Evolutionary conservation across 2,797 vertebrate species (phyloP).

Genomic region (Monodelphis domestica): DNA sequence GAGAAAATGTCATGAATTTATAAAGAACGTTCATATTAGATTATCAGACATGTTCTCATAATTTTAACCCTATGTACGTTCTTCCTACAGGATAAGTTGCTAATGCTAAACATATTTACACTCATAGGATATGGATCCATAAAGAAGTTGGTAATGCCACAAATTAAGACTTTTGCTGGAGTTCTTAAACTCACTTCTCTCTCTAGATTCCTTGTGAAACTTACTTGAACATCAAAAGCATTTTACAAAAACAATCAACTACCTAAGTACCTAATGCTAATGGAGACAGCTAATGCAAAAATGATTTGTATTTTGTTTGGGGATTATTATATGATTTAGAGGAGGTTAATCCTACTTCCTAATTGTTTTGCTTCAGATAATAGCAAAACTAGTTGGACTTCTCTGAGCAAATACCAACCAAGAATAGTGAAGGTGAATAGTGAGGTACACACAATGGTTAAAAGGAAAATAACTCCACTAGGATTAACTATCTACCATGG

Average conservation of each 20-base stretch:
- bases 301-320: conserved; percentile 8
- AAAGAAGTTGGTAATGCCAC: neutral
- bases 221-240: neutral
- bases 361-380: conserved; percentile 6
- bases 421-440: neutral
- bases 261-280: neutral
- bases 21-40: neutral
- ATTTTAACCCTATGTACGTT: conserved; percentile 26
- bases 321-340: neutral
- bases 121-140: neutral
- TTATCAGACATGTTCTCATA: neutral
- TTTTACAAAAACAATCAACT: neutral
- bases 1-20: conserved; percentile 17
- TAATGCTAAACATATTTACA: neutral
- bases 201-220: neutral
- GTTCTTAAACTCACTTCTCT: conserved; percentile 18
- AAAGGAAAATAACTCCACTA: neutral
- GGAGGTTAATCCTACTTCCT: neutral
- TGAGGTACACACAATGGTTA: neutral
- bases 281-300: neutral
- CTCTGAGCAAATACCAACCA: neutral
- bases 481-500: neutral
- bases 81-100: neutral
- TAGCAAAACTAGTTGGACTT: neutral
- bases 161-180: neutral